Evolutionary conservation across 1,140 invertebrate species (phyloP), one percentile per base, ranked within the genome.

Genomic region (Ericerus pela): DNA sequence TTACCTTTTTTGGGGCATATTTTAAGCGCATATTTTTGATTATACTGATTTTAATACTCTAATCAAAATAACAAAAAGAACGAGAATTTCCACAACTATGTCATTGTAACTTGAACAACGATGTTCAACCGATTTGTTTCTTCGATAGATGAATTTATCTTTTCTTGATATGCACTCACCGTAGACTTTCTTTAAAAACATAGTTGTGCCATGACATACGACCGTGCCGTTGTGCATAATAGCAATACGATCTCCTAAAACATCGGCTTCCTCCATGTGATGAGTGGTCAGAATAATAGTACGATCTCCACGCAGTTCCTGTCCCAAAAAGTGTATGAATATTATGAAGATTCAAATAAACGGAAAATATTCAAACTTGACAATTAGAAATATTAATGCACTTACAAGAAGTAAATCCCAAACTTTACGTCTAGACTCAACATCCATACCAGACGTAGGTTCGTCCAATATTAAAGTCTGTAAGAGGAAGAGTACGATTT

Each of bases 201-300:
- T 79, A 22, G 90, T 79, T 1, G 85, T 83, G 31, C 90, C 91
- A 69, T 79, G 81, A 65, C 89, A 91, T 63, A 81, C 78, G 1
- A 95, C 68, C 57, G 76, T 70, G 2, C 91, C 92, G 43, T 82
- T 76, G 36, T 88, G 79, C 77, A 96, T 84, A 54, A 96, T 94
- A 2, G 88, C 88, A 59, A 96, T 89, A 58, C 89, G 76, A 69
- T 96, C 91, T 1, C 91, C 93, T 0, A 97, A 73, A n/a, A 88
- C 77, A 71, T 98, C 94, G 3, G 94, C 94, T 73, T 98, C 95
- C 70, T 97, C 95, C 91, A 98, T 96, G 68, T 91, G 95, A 70
- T 98, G 94, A 1, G 94, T 98, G 1, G 91, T 95, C 1, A 98
- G 76, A 5, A 98, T 70, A 63, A 97, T 86, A 2, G 91, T 94